Base-by-base conservation (phyloP, 2,888 invertebrate species). In the Drosophila lacicola region DNA sequence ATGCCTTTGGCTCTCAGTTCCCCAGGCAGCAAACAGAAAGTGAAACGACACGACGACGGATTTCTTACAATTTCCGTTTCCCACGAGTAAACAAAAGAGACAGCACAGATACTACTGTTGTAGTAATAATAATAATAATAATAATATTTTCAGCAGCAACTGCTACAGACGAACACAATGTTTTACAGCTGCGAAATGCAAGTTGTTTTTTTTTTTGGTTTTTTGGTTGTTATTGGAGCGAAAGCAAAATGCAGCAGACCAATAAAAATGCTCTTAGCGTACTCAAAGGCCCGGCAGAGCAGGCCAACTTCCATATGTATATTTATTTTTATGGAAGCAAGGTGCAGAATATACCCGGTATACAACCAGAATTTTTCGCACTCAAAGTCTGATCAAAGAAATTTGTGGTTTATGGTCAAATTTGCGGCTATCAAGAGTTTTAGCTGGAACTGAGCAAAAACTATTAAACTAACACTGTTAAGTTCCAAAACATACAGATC, bases 11-110 rank as follows among this genome's bases (percentile, higher is more conserved):
- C 46, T 17, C 25, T 29, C 9, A n/a, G 21, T 50, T 50, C 19
- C 50, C 19, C 11, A 54, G 45, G 41, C 29, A 37, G 41, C 21
- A 19, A 50, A 55, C 62, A 45, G 68, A 79, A 75, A 72, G 78
- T 75, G 72, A 79, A 78, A 79, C 68, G 65, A 41, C 19, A 19
- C 33, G 14, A 42, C 25, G 39, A 19, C 64, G 45, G 49, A 29
- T 62, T 63, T 70, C 71, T 63, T 13, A 62, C 67, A 74, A 78
- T 80, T 80, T 80, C 74, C 80, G 78, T 80, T 80, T 80, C 80
- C 78, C 80, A 80, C 80, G 80, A 68, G 45, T 74, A 74, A 80
- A 77, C 80, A 77, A 80, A 77, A 62, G 66, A 54, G 49, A 74
- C 64, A 70, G 33, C 55, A 36, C 34, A 21, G 21, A 65, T 58